Base-by-base conservation (phyloP, 2,113 vertebrate genomes). In the Tretioscincus oriximinensis region DNA sequence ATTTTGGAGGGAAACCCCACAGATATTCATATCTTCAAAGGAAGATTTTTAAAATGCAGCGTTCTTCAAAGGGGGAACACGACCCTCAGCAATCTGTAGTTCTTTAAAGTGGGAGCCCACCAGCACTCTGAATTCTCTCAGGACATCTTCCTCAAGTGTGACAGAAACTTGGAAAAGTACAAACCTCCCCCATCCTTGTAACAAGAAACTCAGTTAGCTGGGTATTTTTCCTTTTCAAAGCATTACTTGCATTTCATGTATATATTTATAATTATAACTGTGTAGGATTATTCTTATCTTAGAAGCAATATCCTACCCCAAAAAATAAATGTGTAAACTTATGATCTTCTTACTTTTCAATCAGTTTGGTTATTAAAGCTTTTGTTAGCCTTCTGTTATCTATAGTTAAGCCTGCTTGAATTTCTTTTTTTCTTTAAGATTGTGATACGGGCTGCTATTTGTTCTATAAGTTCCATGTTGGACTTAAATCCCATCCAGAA, bases 11-110 rank as follows among this genome's bases (percentile, higher is more conserved):
- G 54, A 18, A 58, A 58, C 70, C 92, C 87, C 87, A 90, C 82
- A 93, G 90, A 92, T 89, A 94, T 22, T 89, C 90, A 90, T 88
- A 93, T 94, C 94, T 95, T 95, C 94, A 95, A 95, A 95, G 93
- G 77, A 88, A 84, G 79, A 92, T 88, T 94, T 80, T 93, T 94
- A 95, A 94, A 90, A 94, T 93, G 90, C 92, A 90, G 90, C 87
- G 93, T 91, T 92, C 94, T 95, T 95, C 93, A 95, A 95, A 95
- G 94, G 88, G 84, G 91, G 87, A 93, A 90, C 81, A 94, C 90
- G 88, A 94, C 94, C 93, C 74, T 94, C 90, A 95, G 95, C 94
- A 92, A 95, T 95, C 84, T 80, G 84, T 92, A 93, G 85, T 91
- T 90, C 90, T 95, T 95, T 94, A 93, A 95, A 94, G 90, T 92